These are phyloP conservation scores for Eretmochelys imbricata DNA, from an alignment of 2,113 vertebrate species.

Conservation along the genomic window DNA sequence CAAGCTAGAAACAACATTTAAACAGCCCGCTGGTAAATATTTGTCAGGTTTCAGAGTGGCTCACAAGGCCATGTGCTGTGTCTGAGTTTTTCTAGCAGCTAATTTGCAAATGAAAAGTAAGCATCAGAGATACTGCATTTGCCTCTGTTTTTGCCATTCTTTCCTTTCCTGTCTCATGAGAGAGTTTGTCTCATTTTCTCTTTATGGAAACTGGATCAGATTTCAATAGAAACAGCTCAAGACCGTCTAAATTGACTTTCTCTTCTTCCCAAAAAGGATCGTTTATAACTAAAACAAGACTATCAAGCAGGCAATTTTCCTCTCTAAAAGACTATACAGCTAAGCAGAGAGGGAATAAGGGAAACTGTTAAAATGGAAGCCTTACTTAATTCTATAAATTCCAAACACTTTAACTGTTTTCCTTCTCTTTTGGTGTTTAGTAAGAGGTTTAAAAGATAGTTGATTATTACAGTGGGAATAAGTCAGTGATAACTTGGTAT, in stretches of 20 bases:
- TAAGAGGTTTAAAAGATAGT: neutral
- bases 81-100: neutral
- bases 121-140: neutral
- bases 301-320: neutral
- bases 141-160: neutral
- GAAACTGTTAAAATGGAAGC: neutral
- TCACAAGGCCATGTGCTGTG: neutral
- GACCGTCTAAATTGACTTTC: neutral
- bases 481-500: neutral
- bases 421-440: neutral
- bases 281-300: neutral
- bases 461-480: neutral
- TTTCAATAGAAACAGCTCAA: neutral
- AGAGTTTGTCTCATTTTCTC: neutral
- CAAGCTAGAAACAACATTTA: neutral
- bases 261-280: neutral
- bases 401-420: neutral
- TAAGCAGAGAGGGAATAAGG: neutral
- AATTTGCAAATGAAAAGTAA: neutral
- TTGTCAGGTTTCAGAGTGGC: neutral
- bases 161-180: neutral
- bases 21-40: neutral
- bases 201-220: neutral
- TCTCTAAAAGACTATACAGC: neutral
- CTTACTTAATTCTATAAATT: neutral